Evolutionary conservation across 2,113 vertebrate genomes (phyloP).

Genomic region (Notiomystis cincta): DNA sequence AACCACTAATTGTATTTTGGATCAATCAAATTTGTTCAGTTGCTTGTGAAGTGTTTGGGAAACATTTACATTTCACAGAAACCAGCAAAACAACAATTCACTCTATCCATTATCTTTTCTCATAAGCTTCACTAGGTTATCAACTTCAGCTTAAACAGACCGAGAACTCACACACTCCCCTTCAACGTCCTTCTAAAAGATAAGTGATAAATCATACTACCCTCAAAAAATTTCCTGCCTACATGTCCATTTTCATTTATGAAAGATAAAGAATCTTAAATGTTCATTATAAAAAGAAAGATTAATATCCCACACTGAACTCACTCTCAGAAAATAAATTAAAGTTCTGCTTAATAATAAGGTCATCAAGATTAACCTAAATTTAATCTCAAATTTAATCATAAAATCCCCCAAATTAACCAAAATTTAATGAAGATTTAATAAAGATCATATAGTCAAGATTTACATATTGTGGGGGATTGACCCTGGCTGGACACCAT

Average conservation of each 20-base stretch:
- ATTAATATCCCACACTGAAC: not conserved
- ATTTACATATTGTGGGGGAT: not conserved
- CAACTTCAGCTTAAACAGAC: not conserved
- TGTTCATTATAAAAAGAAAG: not conserved
- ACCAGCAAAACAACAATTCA: not conserved
- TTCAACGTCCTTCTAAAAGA: not conserved
- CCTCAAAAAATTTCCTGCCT: not conserved
- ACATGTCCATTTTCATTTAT: not conserved
- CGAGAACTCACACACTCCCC: not conserved
- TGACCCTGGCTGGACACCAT: not conserved
- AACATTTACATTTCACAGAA: not conserved
- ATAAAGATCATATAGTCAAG: not conserved
- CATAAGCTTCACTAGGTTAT: not conserved
- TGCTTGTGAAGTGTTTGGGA: not conserved
- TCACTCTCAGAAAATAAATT: not conserved
- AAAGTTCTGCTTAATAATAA: not conserved
- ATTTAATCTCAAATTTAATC: constrained; percentile 9
- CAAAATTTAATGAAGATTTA: not conserved
- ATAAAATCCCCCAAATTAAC: not conserved
- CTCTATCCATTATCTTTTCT: not conserved
- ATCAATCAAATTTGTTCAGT: not conserved
- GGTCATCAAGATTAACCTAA: not conserved
- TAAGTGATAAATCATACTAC: not conserved
- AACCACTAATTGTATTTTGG: not conserved
- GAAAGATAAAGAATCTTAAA: constrained; percentile 4